Evolutionary conservation across 1,140 invertebrate species (phyloP), one percentile per base, ranked within the genome.

Genomic region (Pantala flavescens): DNA sequence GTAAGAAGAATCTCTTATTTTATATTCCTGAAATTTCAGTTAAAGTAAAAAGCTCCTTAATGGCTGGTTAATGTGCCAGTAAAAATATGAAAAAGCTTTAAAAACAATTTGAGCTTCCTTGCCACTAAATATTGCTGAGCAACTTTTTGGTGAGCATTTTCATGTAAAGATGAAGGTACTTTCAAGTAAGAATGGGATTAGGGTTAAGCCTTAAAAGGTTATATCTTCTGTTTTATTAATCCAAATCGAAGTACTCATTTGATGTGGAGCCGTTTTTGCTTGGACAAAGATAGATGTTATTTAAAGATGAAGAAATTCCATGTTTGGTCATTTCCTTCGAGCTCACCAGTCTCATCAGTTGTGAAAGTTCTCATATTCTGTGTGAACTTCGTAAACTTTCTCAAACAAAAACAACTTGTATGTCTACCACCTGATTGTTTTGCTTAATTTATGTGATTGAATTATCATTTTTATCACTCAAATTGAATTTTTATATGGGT

Each of bases 71-170:
- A 63, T 36, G 12, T 63, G 49, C 49, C 49, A 63, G n/a, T 63
- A 12, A 63, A 63, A 63, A 7, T 16, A 21, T 19, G 49, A 36
- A 36, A 36, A 36, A 63, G n/a, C 49, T 63, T 63, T 63, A 63
- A 3, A 63, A 63, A 16, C 49, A 7, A 63, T 63, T 63, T 63
- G 49, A 63, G 49, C 49, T 63, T 63, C 49, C 49, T 63, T 63
- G 49, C 49, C 49, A 63, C 49, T 63, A 63, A 63, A 63, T 63
- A 63, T 63, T 63, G 49, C 49, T 21, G 49, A 63, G 49, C 49
- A 63, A 63, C 16, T 63, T 63, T 63, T 63, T 63, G 49, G 49
- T 63, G 49, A 19, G 49, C 49, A 63, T 63, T 63, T 63, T 12
- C 49, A 63, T 63, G 49, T 63, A 63, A 63, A 63, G n/a, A 63